These are phyloP conservation scores for Parasteatoda tepidariorum DNA, from an alignment of 1,140 invertebrate species.

Conservation along the genomic window DNA sequence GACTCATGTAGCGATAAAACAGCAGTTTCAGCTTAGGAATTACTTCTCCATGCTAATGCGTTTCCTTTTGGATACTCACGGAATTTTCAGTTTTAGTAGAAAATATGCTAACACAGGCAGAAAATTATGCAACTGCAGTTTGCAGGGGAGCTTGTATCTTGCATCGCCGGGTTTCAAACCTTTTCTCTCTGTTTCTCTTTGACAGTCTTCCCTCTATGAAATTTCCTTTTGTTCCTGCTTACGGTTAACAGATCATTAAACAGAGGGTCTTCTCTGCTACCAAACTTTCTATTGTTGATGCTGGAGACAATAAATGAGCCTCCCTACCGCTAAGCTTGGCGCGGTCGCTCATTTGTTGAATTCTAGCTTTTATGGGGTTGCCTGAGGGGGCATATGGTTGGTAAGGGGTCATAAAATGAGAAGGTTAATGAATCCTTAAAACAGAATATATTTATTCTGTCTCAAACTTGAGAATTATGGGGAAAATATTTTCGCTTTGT, in stretches of 20 bases:
- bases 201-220: not conserved
- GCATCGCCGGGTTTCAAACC: too few species aligned
- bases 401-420: too few species aligned
- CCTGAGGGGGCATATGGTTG: too few species aligned
- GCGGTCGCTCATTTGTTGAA: too few species aligned
- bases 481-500: too few species aligned
- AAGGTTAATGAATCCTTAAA: too few species aligned
- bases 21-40: not conserved
- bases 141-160: not conserved
- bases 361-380: too few species aligned
- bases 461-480: too few species aligned
- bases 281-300: not conserved
- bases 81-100: conserved; percentile 10
- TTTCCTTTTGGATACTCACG: not conserved
- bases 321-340: too few species aligned
- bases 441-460: too few species aligned
- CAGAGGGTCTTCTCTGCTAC: not conserved
- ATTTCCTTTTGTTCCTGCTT: conserved; percentile 3
- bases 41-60: not conserved
- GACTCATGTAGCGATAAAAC: too few species aligned
- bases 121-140: conserved; percentile 5
- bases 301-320: conserved; percentile 22
- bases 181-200: too few species aligned
- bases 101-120: not conserved
- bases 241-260: conserved; percentile 53